A percentile compares a stretch with the other conserved stretches of the same genome.
phyloP scores from a whole-genome alignment of 64 coral and sea anemone species.

The Stichodactyla helianthus region DNA sequence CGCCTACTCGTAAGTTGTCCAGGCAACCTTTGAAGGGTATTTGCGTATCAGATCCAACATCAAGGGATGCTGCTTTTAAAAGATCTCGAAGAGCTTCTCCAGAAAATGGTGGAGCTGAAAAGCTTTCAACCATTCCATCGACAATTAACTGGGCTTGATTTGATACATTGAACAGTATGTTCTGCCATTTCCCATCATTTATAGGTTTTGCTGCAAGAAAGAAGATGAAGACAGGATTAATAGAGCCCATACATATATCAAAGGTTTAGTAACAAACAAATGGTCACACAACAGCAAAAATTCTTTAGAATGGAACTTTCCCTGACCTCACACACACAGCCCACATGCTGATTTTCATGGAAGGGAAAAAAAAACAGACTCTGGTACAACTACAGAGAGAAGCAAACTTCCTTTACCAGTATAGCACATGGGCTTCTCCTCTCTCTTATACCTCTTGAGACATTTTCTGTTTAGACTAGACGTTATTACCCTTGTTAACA shows the following conservation, averaged over 20 bases:
- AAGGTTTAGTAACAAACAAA: not conserved
- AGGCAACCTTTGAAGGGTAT: constrained; percentile 70
- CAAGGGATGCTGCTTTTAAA: constrained; percentile 38
- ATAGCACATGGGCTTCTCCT: too few species aligned
- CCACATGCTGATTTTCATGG: too few species aligned
- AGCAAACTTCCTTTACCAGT: too few species aligned
- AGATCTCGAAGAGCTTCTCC: constrained; percentile 32
- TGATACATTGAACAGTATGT: constrained; percentile 41
- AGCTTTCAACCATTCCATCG: constrained; percentile 8
- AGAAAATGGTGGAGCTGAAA: not conserved
- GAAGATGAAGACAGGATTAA: not conserved
- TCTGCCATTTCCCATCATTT: constrained; percentile 69
- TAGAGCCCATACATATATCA: not conserved
- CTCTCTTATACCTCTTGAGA: too few species aligned
- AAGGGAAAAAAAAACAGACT: too few species aligned
- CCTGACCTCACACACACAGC: too few species aligned
- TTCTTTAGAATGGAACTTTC: too few species aligned
- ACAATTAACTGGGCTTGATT: constrained; percentile 28
- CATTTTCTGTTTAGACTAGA: too few species aligned
- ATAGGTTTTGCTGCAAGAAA: constrained; percentile 16
- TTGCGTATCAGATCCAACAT: constrained; percentile 32
- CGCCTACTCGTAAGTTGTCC: constrained; percentile 63
- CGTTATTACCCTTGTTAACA: too few species aligned
- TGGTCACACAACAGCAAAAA: too few species aligned
- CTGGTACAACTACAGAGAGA: too few species aligned